Percentiles rank a stretch among this genome's conserved stretches.
Conservation (phyloP, 2,888 invertebrate genomes). For the Anticlea derivata region DNA sequence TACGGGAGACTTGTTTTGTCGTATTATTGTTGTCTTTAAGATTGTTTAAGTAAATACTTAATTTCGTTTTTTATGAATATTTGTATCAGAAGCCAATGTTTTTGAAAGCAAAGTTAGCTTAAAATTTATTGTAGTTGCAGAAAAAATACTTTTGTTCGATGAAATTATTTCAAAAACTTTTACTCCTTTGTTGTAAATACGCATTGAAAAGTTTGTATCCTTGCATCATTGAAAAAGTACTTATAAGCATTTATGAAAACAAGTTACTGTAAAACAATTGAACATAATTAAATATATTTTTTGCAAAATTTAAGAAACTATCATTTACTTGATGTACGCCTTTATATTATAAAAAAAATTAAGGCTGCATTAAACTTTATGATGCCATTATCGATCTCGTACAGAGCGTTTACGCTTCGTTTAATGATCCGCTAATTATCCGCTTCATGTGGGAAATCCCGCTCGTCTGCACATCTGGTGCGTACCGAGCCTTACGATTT, state of each 20-base stretch:
- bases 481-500: slow-evolving; percentile 16
- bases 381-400: slow-evolving; percentile 59
- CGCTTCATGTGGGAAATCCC: slow-evolving; percentile 31
- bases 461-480: slow-evolving; percentile 21
- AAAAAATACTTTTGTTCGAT: background rate
- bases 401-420: slow-evolving; percentile 58
- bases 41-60: slow-evolving; percentile 33
- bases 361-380: slow-evolving; percentile 47
- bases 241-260: too few species aligned
- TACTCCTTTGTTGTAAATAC: too few species aligned
- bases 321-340: slow-evolving; percentile 29
- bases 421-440: slow-evolving; percentile 70
- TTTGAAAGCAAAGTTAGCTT: slow-evolving; percentile 4
- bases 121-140: background rate
- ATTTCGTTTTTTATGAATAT: slow-evolving; percentile 20
- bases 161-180: too few species aligned
- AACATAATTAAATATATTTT: too few species aligned
- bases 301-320: background rate
- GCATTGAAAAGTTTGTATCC: too few species aligned
- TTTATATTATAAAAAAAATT: slow-evolving; percentile 32
- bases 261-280: too few species aligned
- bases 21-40: slow-evolving; percentile 28
- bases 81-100: slow-evolving; percentile 18
- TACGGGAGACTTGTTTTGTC: slow-evolving; percentile 35
- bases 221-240: too few species aligned